A percentile compares a stretch with the other conserved stretches of the same genome.
These are phyloP conservation scores for Calycopis cecrops DNA, from an alignment of 1,140 invertebrate genomes.

Conservation along the genomic window DNA sequence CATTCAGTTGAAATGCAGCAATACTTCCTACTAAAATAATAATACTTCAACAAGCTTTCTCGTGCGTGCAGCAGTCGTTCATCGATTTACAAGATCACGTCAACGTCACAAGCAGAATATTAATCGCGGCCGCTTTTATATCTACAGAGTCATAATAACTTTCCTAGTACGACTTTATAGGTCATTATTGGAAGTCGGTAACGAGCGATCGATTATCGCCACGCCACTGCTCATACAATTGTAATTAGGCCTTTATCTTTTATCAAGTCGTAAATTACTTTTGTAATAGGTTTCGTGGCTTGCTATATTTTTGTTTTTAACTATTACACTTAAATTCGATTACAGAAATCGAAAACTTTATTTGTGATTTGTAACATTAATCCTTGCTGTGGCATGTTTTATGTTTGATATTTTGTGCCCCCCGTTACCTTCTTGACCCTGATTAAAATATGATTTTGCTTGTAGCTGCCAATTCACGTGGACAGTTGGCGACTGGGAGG, in stretches of 20 bases:
- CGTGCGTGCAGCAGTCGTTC: too few species aligned
- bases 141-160: too few species aligned
- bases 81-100: neutral
- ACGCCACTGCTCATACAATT: neutral
- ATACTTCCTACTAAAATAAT: too few species aligned
- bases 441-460: constrained; percentile 5
- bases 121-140: neutral
- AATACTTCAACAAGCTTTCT: too few species aligned
- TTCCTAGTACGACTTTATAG: neutral
- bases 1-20: too few species aligned
- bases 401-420: too few species aligned
- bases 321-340: neutral
- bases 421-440: too few species aligned
- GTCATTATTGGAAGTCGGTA: constrained; percentile 2
- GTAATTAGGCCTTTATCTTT: constrained; percentile 8
- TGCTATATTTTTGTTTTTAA: neutral
- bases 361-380: too few species aligned
- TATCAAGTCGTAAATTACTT: constrained; percentile 5
- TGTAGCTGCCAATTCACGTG: constrained; percentile 79
- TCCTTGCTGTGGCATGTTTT: too few species aligned
- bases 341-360: neutral
- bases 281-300: constrained; percentile 5
- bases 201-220: neutral
- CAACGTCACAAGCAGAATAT: neutral
- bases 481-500: constrained; percentile 79